Conservation (phyloP, 2,113 vertebrate genomes). For the Hiodon alosoides region DNA sequence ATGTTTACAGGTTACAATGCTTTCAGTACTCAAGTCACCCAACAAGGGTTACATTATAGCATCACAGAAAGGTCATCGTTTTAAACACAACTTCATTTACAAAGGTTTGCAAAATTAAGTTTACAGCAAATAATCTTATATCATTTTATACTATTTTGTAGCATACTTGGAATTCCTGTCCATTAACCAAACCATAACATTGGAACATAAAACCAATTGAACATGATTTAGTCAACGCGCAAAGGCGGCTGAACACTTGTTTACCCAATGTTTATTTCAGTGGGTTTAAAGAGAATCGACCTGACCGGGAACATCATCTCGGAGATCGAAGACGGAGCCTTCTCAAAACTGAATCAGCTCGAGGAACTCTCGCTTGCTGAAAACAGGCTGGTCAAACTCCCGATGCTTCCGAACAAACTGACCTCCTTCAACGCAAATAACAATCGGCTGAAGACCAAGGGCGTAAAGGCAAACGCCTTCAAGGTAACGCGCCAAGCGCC, state of each 20-base stretch:
- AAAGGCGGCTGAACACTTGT: background rate
- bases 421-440: constrained; percentile 79
- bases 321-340: constrained; percentile 90
- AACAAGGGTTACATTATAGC: too few relatives aligned
- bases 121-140: too few relatives aligned
- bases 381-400: constrained; percentile 81
- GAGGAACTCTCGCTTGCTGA: constrained; percentile 89
- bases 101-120: too few relatives aligned
- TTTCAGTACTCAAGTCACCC: too few relatives aligned
- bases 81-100: too few relatives aligned
- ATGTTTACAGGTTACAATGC: too few relatives aligned
- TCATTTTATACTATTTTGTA: too few relatives aligned
- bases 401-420: constrained; percentile 82
- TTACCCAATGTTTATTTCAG: constrained; percentile 54
- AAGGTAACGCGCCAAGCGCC: constrained; percentile 64
- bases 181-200: too few relatives aligned
- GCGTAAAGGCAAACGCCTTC: constrained; percentile 89
- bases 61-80: too few relatives aligned
- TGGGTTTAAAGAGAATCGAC: constrained; percentile 90
- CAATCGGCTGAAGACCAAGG: constrained; percentile 85
- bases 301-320: constrained; percentile 88
- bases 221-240: background rate
- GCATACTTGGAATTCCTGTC: too few relatives aligned
- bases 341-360: constrained; percentile 76
- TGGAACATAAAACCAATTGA: too few relatives aligned